Conservation (phyloP, 2,888 invertebrate species). For the Ophion slaviceki region DNA sequence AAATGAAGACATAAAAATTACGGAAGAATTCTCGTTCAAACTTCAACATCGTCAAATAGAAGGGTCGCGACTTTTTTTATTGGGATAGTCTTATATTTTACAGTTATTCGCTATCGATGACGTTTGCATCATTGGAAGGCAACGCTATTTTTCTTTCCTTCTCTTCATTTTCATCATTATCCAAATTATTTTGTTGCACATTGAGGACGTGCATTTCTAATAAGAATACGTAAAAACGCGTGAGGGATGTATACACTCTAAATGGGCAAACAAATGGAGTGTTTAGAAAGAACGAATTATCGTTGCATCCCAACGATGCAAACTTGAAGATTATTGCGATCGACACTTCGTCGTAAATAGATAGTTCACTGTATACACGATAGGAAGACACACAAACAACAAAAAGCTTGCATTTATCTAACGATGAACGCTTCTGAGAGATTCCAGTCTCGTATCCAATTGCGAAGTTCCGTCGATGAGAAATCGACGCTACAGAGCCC, state of each 20-base stretch:
- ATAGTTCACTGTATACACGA: constrained; percentile 44
- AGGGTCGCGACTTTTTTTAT: constrained; percentile 46
- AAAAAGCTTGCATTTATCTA: constrained; percentile 56
- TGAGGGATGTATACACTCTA: too few species aligned
- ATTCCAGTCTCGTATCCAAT: constrained; percentile 4
- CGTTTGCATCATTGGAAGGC: too few species aligned
- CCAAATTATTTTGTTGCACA: too few species aligned
- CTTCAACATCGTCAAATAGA: background rate
- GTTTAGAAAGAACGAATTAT: too few species aligned
- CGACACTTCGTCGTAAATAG: constrained; percentile 43
- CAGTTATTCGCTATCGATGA: constrained; percentile 30
- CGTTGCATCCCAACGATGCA: too few species aligned
- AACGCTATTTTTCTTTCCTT: too few species aligned
- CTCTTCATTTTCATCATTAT: too few species aligned
- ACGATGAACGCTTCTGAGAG: constrained; percentile 47
- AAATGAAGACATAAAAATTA: too few species aligned
- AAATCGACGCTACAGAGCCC: background rate
- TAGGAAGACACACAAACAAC: constrained; percentile 26
- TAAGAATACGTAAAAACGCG: too few species aligned
- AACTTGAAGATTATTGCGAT: constrained; percentile 1
- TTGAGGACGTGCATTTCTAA: too few species aligned
- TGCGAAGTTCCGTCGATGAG: background rate
- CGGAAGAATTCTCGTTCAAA: too few species aligned
- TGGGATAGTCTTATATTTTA: constrained; percentile 58
- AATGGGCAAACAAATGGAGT: too few species aligned